phyloP scores from a whole-genome alignment of 2,888 invertebrate genomes.

The Drosophila multiciliata region DNA sequence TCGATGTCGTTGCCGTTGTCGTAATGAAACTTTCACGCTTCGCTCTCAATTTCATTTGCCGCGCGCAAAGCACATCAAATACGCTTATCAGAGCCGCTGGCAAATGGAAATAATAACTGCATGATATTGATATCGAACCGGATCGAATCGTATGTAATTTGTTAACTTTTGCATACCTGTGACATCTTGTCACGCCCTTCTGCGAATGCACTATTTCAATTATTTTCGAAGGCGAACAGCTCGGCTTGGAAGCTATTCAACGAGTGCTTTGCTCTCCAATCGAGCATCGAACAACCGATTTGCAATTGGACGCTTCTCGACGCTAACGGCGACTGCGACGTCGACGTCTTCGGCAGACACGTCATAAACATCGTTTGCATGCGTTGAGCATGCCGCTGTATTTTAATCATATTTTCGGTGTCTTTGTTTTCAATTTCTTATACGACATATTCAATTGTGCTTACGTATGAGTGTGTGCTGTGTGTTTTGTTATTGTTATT shows the following conservation, averaged over 20 bases:
- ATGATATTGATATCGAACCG: slow-evolving; percentile 44
- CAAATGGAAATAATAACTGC: slow-evolving; percentile 11
- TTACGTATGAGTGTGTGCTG: slow-evolving; percentile 16
- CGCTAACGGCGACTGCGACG: slow-evolving; percentile 2
- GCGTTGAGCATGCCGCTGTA: slow-evolving; percentile 62
- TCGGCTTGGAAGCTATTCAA: slow-evolving; percentile 65
- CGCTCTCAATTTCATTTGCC: slow-evolving; percentile 67
- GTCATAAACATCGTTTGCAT: slow-evolving; percentile 66
- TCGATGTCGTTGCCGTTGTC: slow-evolving; percentile 31
- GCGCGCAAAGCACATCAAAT: slow-evolving; percentile 22
- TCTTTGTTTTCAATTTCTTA: slow-evolving; percentile 36
- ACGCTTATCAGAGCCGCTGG: slow-evolving; percentile 30
- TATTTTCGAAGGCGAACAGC: slow-evolving; percentile 14
- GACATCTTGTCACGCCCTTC: slow-evolving; percentile 63
- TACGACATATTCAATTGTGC: neutral
- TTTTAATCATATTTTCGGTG: slow-evolving; percentile 56
- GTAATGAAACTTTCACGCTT: slow-evolving; percentile 61
- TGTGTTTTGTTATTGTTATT: slow-evolving; percentile 40
- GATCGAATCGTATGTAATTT: slow-evolving; percentile 6
- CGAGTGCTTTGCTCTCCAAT: slow-evolving; percentile 60
- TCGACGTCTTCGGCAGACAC: slow-evolving; percentile 16
- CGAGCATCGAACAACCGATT: slow-evolving; percentile 47
- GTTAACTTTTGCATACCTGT: slow-evolving; percentile 57
- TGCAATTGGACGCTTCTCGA: slow-evolving; percentile 21
- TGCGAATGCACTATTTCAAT: neutral